Evolutionary conservation across 1,140 invertebrate species (phyloP).

Genomic region (Pseudachorutes palmiensis): DNA sequence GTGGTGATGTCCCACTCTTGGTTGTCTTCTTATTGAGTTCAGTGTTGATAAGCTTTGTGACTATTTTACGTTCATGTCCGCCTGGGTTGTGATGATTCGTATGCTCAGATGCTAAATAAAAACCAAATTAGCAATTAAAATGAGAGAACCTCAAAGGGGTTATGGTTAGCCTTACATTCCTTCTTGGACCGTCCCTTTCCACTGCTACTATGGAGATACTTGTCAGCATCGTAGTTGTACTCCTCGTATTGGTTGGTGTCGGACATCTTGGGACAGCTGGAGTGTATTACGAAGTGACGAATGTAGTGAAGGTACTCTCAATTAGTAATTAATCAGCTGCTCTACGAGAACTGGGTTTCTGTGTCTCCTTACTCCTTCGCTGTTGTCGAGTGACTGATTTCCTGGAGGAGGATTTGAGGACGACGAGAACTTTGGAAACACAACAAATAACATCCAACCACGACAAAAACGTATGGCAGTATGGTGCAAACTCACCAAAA

Average conservation of each 20-base stretch:
- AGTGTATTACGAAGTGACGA: no score
- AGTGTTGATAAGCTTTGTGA: constrained; percentile 7
- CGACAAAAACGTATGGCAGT: no score
- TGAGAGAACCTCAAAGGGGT: background rate
- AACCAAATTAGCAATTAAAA: background rate
- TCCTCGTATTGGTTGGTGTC: constrained; percentile 13
- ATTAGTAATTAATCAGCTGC: no score
- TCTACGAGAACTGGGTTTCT: no score
- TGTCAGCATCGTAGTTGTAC: constrained; percentile 14
- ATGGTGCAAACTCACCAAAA: no score
- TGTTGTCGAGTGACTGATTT: no score
- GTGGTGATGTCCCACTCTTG: constrained; percentile 7
- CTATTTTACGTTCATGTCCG: constrained; percentile 11
- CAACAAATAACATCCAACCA: no score
- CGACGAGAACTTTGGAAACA: no score
- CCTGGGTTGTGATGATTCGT: constrained; percentile 13
- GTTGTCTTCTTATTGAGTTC: constrained; percentile 13
- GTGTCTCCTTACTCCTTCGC: no score
- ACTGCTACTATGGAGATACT: constrained; percentile 5
- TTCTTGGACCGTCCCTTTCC: constrained; percentile 14
- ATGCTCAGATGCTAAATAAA: constrained; percentile 12
- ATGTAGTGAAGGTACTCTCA: no score
- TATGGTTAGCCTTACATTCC: background rate
- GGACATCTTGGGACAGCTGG: no score
- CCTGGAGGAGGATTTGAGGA: no score